phyloP scores from a whole-genome alignment of 2,888 invertebrate species.

The Caenorhabditis angaria region DNA sequence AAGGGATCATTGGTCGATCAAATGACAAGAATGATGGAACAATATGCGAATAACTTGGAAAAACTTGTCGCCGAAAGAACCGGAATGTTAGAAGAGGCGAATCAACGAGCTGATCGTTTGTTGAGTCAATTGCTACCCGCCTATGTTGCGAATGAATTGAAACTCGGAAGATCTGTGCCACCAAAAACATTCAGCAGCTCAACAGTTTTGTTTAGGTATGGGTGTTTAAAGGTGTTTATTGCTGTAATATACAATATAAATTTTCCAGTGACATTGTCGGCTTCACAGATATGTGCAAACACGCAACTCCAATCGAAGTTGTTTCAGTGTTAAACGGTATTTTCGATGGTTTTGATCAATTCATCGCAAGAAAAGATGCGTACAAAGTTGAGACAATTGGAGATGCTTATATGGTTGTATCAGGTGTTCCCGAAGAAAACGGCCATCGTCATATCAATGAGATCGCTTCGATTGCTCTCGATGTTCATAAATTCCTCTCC shows the following conservation, averaged over 20 bases:
- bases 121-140: conserved; percentile 65
- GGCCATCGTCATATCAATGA: conserved; percentile 62
- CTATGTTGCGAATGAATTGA: conserved; percentile 68
- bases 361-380: conserved; percentile 61
- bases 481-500: conserved; percentile 65
- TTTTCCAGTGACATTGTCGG: conserved; percentile 64
- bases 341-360: conserved; percentile 69
- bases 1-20: conserved; percentile 70
- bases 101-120: conserved; percentile 64
- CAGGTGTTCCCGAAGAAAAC: conserved; percentile 69
- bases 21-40: conserved; percentile 66
- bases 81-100: conserved; percentile 71
- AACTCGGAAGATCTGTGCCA: conserved; percentile 67
- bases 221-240: too few species aligned
- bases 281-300: conserved; percentile 65
- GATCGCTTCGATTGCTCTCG: conserved; percentile 65
- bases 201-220: conserved; percentile 62
- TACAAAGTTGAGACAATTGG: conserved; percentile 70
- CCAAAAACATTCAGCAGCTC: conserved; percentile 66
- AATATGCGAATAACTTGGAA: conserved; percentile 71
- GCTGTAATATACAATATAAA: too few species aligned
- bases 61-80: conserved; percentile 70
- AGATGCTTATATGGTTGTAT: conserved; percentile 70
- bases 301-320: conserved; percentile 65
- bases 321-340: conserved; percentile 67